Percentiles rank a stretch among this genome's conserved stretches.
Conservation (phyloP, 2,888 invertebrate genomes). For the Dynastes maya region DNA sequence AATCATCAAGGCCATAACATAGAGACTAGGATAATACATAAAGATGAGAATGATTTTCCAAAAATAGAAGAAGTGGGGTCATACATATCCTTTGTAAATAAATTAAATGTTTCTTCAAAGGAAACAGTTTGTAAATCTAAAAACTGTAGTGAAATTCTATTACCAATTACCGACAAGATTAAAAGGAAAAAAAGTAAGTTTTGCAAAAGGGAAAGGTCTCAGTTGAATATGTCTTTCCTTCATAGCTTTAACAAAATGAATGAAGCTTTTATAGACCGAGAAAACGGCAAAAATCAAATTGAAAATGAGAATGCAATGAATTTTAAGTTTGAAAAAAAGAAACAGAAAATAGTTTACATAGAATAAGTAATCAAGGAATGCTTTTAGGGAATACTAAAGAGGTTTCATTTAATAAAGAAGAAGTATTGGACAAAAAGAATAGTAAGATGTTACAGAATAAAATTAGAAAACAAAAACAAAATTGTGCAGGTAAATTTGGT, state of each 20-base stretch:
- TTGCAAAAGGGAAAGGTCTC: not conserved
- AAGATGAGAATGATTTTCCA: not conserved
- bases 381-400: too few relatives aligned
- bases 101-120: not conserved
- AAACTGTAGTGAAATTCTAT: not conserved
- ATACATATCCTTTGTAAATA: not conserved
- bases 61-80: not conserved
- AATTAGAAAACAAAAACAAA: too few relatives aligned
- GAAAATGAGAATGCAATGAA: not conserved
- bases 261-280: too few relatives aligned
- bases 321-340: not conserved
- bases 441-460: too few relatives aligned
- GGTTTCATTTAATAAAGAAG: too few relatives aligned
- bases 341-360: not conserved
- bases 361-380: too few relatives aligned
- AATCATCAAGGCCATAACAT: not conserved
- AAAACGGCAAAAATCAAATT: not conserved
- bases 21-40: not conserved
- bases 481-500: too few relatives aligned
- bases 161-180: not conserved
- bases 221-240: not conserved
- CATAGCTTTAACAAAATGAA: not conserved
- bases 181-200: not conserved
- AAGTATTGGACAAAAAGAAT: too few relatives aligned
- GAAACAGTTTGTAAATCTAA: too few relatives aligned